Evolutionary conservation across 2,113 vertebrate species (phyloP), one percentile per base, ranked within the genome.

Genomic region (Catagonus wagneri): DNA sequence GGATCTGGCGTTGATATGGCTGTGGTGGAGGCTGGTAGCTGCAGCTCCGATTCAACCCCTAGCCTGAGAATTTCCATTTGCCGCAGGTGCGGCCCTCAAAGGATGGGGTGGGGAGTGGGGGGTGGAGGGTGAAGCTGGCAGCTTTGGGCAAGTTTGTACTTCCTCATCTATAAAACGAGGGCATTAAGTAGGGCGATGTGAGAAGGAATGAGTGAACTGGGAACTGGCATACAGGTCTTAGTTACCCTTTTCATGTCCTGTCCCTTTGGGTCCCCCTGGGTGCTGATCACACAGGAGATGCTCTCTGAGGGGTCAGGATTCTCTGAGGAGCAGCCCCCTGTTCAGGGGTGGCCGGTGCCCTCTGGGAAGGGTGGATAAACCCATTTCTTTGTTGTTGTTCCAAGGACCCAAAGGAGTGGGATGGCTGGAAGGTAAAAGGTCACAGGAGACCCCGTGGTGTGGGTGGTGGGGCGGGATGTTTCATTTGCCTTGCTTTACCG

Each of bases 141-240:
- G 69, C 60, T 91, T 89, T 97, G 72, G 58, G 32, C 27, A 74
- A 19, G 14, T 80, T 25, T 86, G 56, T 3, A 27, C 17, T 89
- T 83, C 25, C 39, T 94, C 25, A n/a, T 60, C 36, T 86, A n/a
- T 72, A 83, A 93, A 79, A 78, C 58, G 39, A 93, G 23, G 19
- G 13, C 16, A 50, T 44, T 76, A n/a, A 61, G 32, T 93, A 85
- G 27, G 63, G 22, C 88, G 56, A 74, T 81, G 63, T 94, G 75
- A 92, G 72, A 90, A 85, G 32, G 81, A 88, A 56, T 75, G 29
- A 39, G 32, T 93, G 32, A 83, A 72, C 65, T 3, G 3, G 65
- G 27, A 72, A 36, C 50, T 15, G 22, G 3, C 58, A 20, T 85
- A 19, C 44, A 87, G 52, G 83, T 66, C 60, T 84, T 44, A 19